Conservation (phyloP, 1,140 invertebrate species). For the Drosophila cardini region DNA sequence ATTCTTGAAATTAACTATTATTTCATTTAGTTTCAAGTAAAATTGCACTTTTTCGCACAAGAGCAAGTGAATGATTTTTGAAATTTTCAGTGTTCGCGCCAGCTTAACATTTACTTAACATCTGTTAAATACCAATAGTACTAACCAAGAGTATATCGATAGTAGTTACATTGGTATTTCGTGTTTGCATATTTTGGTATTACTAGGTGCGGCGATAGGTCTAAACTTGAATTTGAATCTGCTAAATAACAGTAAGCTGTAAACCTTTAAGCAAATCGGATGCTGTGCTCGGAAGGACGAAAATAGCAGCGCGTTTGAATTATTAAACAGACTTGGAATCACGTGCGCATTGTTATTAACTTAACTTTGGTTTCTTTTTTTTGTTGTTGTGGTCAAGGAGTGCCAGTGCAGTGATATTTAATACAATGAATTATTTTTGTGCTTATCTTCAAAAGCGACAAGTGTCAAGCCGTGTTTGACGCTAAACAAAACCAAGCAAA, state of each 20-base stretch:
- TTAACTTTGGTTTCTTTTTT: background rate
- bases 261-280: slow-evolving; percentile 43
- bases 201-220: background rate
- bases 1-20: too few relatives aligned
- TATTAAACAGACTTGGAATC: slow-evolving; percentile 36
- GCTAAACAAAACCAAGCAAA: slow-evolving; percentile 5
- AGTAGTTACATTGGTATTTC: background rate
- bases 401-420: slow-evolving; percentile 28
- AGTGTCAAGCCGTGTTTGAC: slow-evolving; percentile 14
- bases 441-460: slow-evolving; percentile 19
- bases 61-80: too few relatives aligned
- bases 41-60: too few relatives aligned
- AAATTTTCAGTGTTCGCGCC: background rate
- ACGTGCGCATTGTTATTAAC: slow-evolving; percentile 29
- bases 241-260: slow-evolving; percentile 49
- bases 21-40: too few relatives aligned
- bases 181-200: slow-evolving; percentile 13
- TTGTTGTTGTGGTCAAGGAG: slow-evolving; percentile 24
- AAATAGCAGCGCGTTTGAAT: slow-evolving; percentile 13
- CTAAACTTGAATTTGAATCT: slow-evolving; percentile 19
- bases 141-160: slow-evolving; percentile 3
- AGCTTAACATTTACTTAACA: slow-evolving; percentile 19
- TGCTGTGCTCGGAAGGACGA: slow-evolving; percentile 35
- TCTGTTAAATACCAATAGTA: background rate
- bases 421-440: background rate